Base-by-base conservation (phyloP, 1,140 invertebrate species). In the Phymorhynchus buccinoides region DNA sequence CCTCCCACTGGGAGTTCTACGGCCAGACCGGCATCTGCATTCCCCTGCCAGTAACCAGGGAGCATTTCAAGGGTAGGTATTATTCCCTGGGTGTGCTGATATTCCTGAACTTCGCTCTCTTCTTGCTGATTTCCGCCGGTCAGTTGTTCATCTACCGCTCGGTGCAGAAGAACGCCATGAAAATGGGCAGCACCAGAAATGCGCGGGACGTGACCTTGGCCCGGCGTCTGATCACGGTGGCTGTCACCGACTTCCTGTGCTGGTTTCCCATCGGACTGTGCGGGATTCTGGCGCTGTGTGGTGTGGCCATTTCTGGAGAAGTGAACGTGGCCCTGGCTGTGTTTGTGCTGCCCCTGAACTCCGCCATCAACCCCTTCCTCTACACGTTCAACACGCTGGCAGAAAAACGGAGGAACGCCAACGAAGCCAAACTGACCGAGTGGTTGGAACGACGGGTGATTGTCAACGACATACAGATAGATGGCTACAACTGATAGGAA, bases 1-100 rank as follows among this genome's bases (percentile, higher is more conserved):
- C 3, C 1, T 41, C 35, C 12, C 73, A 77, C 37, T 77, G 73
- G 73, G 73, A 77, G 73, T 77, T 77, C 35, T 77, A 77, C 73
- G 39, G 73, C 3, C 73, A 77, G 73, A 77, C 73, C 6, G 73
- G 73, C 18, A 37, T 77, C n/a, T 77, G 73, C 35, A 77, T 77
- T 77, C 73, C 73, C 9, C 16, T 77, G 35, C 73, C 73, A 22
- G 41, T 77, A 9, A 77, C 73, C 4, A 39, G 73, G 27, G 22
- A 77, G 32, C 30, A 35, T 12, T 77, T 77, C 41, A 22, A 35
- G 39, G 73, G 73, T 9, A 35, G 39, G 32, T 27, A 12, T 3
- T 77, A 77, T 77, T 77, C 73, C 9, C 22, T 77, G 6, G 35
- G 73, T 27, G 35, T 77, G 9, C 35, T 37, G 9, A 77, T 77